Conservation (phyloP, 1,140 invertebrate species). For the Neotoxoptera formosana region DNA sequence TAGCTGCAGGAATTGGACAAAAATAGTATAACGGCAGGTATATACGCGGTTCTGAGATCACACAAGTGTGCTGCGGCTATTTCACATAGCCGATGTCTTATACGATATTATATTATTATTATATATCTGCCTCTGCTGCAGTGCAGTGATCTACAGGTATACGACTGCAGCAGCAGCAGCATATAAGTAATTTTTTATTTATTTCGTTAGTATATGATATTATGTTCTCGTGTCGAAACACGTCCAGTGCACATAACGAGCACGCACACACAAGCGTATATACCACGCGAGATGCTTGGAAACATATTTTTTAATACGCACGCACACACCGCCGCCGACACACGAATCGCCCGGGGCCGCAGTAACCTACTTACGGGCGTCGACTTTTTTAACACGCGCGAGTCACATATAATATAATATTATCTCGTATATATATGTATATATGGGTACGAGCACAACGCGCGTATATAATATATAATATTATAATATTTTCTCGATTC, state of each 20-base stretch:
- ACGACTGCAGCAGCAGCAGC: neutral
- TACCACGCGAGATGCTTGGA: neutral
- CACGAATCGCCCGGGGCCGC: slow-evolving; percentile 48
- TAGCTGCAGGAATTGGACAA: neutral
- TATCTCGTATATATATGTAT: neutral
- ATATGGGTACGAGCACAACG: neutral
- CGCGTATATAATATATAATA: neutral
- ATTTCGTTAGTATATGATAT: slow-evolving; percentile 39
- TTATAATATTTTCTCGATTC: neutral
- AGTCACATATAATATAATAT: too few relatives aligned
- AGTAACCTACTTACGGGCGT: slow-evolving; percentile 57
- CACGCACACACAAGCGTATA: neutral
- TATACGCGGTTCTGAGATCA: neutral
- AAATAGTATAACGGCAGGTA: neutral
- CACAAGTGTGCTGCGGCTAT: neutral
- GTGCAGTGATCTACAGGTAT: neutral
- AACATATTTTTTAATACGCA: slow-evolving; percentile 45
- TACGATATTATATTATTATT: neutral
- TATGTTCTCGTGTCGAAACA: slow-evolving; percentile 36
- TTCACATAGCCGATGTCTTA: neutral
- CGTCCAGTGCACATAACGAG: neutral
- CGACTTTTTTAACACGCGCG: slow-evolving; percentile 43
- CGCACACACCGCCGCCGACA: slow-evolving; percentile 9
- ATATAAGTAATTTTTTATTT: slow-evolving; percentile 35
- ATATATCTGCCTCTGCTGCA: neutral